These are phyloP conservation scores for Xestia c-nigrum DNA, from an alignment of 2,888 invertebrate species.

Conservation along the genomic window DNA sequence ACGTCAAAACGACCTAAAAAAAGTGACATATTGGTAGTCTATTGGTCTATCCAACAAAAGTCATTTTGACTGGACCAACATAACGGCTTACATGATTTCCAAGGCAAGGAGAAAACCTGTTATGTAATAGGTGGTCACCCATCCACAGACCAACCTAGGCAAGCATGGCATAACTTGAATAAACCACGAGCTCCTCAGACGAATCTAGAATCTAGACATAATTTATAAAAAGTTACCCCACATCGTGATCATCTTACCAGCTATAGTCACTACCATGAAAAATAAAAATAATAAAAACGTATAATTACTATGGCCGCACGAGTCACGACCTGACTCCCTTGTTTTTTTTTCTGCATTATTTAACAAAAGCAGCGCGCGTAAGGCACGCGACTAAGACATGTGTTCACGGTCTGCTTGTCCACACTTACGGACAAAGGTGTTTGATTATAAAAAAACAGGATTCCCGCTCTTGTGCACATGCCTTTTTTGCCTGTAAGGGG, in stretches of 20 bases:
- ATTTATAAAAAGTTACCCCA: not conserved
- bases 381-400: slow-evolving; percentile 79
- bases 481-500: slow-evolving; percentile 66
- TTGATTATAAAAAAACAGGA: slow-evolving; percentile 77
- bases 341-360: slow-evolving; percentile 60
- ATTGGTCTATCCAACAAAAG: too few species aligned
- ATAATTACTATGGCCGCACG: slow-evolving; percentile 42
- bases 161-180: too few species aligned
- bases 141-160: too few species aligned
- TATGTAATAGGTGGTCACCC: too few species aligned
- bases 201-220: not conserved
- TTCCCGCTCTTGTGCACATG: slow-evolving; percentile 79
- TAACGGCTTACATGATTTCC: too few species aligned
- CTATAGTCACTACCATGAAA: slow-evolving; percentile 1
- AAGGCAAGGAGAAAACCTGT: too few species aligned
- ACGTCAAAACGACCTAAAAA: not conserved
- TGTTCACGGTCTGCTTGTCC: slow-evolving; percentile 74
- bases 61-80: too few species aligned
- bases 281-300: slow-evolving; percentile 24
- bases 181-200: too few species aligned
- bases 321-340: slow-evolving; percentile 44
- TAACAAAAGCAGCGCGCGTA: slow-evolving; percentile 62
- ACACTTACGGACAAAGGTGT: slow-evolving; percentile 74
- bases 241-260: not conserved
- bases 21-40: not conserved